Conservation (phyloP, 2,113 vertebrate species). For the Stegastes partitus region DNA sequence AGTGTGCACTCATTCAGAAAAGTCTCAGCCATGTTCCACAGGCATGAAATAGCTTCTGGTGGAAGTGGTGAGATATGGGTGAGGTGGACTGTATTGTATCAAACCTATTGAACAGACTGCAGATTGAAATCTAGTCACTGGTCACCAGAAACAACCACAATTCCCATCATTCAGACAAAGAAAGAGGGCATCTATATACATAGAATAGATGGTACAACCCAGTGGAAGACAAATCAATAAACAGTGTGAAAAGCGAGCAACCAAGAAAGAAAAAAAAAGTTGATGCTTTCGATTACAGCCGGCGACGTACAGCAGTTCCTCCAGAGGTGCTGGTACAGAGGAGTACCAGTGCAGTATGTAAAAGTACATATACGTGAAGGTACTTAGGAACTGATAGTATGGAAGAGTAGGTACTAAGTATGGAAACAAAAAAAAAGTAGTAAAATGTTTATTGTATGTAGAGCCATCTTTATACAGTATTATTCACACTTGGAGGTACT, state of each 20-base stretch:
- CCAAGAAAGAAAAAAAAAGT: background rate
- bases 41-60: constrained; percentile 72
- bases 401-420: too few species aligned
- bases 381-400: too few species aligned
- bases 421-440: too few species aligned
- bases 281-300: too few species aligned
- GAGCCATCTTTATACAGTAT: too few species aligned
- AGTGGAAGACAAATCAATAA: constrained; percentile 24
- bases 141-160: constrained; percentile 5
- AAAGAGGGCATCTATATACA: constrained; percentile 1
- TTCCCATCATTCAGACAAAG: background rate
- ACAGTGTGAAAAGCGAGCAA: background rate
- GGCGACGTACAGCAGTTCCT: too few species aligned
- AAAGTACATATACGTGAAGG: too few species aligned
- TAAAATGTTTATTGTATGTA: too few species aligned
- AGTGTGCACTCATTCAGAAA: constrained; percentile 69
- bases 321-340: too few species aligned
- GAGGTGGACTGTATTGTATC: constrained; percentile 50
- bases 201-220: background rate
- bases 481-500: too few species aligned
- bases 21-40: constrained; percentile 50
- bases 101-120: constrained; percentile 33
- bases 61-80: constrained; percentile 10
- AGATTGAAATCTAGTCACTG: constrained; percentile 43
- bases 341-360: too few species aligned